Base-by-base conservation (phyloP, 2,797 vertebrate species). In the Avahi laniger region DNA sequence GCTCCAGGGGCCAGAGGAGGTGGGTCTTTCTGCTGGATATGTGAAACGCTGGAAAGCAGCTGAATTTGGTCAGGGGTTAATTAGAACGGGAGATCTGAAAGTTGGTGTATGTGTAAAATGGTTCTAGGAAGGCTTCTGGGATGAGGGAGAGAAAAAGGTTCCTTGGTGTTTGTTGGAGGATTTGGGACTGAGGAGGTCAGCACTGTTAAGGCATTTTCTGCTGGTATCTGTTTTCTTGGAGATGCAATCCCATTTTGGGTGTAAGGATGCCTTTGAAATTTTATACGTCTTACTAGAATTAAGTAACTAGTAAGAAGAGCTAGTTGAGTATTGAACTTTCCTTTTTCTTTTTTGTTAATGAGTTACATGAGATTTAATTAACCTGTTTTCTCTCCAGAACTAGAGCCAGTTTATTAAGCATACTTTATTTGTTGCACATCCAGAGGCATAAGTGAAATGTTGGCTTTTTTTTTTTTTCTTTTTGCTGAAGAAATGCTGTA, bases 291-390 rank as follows among this genome's bases (percentile, higher is more conserved):
- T 83, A 35, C 59, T 95, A 85, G 79, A 54, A 82, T 96, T 87
- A 82, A 94, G 54, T 82, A 67, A 84, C 33, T 84, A 28, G 33
- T 67, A 84, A 59, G 54, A 59, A 50, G 79, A 33, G 11, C 76
- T 93, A 59, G 80, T 76, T 88, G 93, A 43, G 61, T 50, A 69
- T 82, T 92, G 87, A 96, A 83, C 69, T 94, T 95, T 57, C 10
- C 63, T 50, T 73, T 69, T 72, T 88, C 48, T 63, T 86, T 88
- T 65, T 75, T 67, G 69, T 94, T 95, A 89, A 35, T 82, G 43
- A 88, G 59, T 97, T 88, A 85, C 76, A 18, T 85, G 84, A 35
- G 79, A 33, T 93, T 96, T 94, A 82, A 90, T 96, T 94, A 86
- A 90, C 81, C 43, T 70, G 69, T 13, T 38, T 20, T 92, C n/a